A percentile compares a stretch with the other conserved stretches of the same genome.
Evolutionary conservation across 1,140 invertebrate species (phyloP).

Genomic region (Adoxophyes honmai): DNA sequence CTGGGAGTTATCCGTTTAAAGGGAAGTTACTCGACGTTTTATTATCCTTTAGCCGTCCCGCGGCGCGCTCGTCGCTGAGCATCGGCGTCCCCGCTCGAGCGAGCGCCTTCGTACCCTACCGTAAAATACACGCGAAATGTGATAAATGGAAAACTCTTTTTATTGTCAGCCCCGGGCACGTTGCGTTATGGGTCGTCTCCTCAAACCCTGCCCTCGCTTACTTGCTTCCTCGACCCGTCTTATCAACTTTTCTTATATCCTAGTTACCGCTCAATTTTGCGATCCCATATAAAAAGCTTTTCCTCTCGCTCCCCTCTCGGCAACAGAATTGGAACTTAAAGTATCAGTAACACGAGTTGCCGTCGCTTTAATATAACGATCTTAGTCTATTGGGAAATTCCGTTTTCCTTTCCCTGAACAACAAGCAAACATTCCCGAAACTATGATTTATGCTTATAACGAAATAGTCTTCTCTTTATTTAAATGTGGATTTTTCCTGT

Average conservation of each 20-base stretch:
- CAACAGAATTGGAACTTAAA: slow-evolving; percentile 46
- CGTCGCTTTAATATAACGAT: slow-evolving; percentile 19
- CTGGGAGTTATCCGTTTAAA: slow-evolving; percentile 70
- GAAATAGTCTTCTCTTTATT: slow-evolving; percentile 4
- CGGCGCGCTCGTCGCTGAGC: slow-evolving; percentile 56
- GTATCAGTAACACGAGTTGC: slow-evolving; percentile 27
- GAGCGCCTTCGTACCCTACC: slow-evolving; percentile 54
- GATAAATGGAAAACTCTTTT: slow-evolving; percentile 74
- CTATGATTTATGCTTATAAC: slow-evolving; percentile 13
- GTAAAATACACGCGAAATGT: slow-evolving; percentile 75
- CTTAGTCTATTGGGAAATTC: slow-evolving; percentile 19
- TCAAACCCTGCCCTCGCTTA: slow-evolving; percentile 38
- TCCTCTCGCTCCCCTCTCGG: slow-evolving; percentile 28
- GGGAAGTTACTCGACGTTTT: slow-evolving; percentile 67
- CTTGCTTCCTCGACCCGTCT: slow-evolving; percentile 38
- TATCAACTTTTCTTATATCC: slow-evolving; percentile 69
- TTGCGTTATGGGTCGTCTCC: slow-evolving; percentile 55
- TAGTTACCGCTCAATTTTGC: slow-evolving; percentile 66
- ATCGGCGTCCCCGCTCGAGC: slow-evolving; percentile 47
- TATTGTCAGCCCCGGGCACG: slow-evolving; percentile 60
- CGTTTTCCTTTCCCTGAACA: background rate
- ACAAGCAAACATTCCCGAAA: slow-evolving; percentile 7
- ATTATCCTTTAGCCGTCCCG: slow-evolving; percentile 67
- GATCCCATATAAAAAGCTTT: slow-evolving; percentile 52
- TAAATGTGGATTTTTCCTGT: background rate